Conservation (phyloP, 2,113 vertebrate species). For the Pelusios castaneus region DNA sequence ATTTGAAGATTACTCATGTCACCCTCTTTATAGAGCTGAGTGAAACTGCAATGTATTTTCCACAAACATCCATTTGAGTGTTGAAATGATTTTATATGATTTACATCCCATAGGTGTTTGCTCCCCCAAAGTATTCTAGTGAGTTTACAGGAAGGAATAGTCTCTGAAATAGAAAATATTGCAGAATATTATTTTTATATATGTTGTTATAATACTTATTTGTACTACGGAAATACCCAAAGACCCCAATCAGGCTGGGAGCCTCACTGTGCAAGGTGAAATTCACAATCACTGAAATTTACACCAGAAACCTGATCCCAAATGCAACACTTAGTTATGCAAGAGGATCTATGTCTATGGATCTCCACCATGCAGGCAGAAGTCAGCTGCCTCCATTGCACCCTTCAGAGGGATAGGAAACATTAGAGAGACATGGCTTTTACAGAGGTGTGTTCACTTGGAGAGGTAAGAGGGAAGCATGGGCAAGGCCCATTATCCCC, state of each 20-base stretch:
- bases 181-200: background rate
- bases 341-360: background rate
- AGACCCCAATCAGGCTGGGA: background rate
- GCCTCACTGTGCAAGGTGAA: background rate
- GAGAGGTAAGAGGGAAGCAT: background rate
- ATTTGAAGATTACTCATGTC: constrained; percentile 70
- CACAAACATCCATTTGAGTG: constrained; percentile 44
- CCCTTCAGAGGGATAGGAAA: background rate
- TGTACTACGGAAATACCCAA: background rate
- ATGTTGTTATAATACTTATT: background rate
- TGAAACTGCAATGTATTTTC: constrained; percentile 30
- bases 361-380: background rate
- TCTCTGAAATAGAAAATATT: background rate
- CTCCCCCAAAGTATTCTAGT: background rate
- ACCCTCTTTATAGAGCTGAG: constrained; percentile 70
- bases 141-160: background rate
- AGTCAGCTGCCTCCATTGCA: background rate
- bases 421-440: background rate
- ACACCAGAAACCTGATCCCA: background rate
- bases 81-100: background rate
- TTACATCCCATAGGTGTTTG: background rate
- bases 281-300: background rate
- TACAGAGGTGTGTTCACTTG: background rate
- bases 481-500: background rate
- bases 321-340: background rate